Conservation (phyloP, 1,140 invertebrate genomes). For the Drosophila equinoxialis region DNA sequence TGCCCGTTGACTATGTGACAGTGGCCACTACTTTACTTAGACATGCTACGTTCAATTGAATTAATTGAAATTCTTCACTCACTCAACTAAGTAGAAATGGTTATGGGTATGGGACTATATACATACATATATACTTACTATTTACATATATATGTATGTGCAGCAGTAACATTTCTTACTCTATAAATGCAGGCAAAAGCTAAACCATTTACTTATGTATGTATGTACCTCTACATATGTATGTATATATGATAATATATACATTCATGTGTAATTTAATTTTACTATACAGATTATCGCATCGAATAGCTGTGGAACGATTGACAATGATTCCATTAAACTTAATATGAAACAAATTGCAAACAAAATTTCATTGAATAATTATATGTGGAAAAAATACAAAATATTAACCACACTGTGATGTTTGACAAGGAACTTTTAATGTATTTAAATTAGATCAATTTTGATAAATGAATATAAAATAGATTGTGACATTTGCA, state of each 20-base stretch:
- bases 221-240: too few relatives aligned
- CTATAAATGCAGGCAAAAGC: constrained; percentile 12
- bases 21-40: constrained; percentile 34
- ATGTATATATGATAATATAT: too few relatives aligned
- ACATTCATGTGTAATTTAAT: too few relatives aligned
- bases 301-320: neutral
- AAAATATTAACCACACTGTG: neutral
- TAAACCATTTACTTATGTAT: neutral
- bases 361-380: constrained; percentile 6
- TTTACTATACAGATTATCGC: too few relatives aligned
- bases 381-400: neutral
- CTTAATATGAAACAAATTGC: constrained; percentile 5
- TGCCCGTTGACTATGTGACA: constrained; percentile 32
- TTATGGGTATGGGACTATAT: neutral
- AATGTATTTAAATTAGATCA: constrained; percentile 12
- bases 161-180: neutral
- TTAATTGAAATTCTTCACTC: constrained; percentile 78
- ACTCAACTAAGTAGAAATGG: constrained; percentile 61
- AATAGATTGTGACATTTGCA: neutral
- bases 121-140: constrained; percentile 10
- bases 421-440: neutral
- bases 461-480: constrained; percentile 1
- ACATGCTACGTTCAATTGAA: constrained; percentile 67
- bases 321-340: neutral
- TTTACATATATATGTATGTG: neutral